Evolutionary conservation across 2,888 invertebrate species (phyloP).

Genomic region (Cabera pusaria): DNA sequence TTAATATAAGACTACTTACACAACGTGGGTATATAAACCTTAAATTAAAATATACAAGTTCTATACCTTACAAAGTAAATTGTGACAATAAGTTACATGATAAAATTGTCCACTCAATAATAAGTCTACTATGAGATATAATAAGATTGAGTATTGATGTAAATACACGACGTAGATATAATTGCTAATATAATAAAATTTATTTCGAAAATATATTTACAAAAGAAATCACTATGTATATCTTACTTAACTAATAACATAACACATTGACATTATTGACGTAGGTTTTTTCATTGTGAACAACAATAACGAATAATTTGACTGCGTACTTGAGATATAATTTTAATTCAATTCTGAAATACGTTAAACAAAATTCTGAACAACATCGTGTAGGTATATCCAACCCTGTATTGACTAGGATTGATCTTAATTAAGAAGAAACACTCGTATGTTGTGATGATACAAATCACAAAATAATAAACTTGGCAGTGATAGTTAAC

Average conservation of each 20-base stretch:
- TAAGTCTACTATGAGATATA: conserved; percentile 12
- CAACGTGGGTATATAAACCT: conserved; percentile 34
- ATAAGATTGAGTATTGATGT: conserved; percentile 30
- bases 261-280: not conserved
- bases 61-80: conserved; percentile 7
- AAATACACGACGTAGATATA: conserved; percentile 19
- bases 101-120: conserved; percentile 40
- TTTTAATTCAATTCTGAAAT: too few species aligned
- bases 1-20: too few species aligned
- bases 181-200: conserved; percentile 12
- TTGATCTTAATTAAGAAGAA: conserved; percentile 56
- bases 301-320: too few species aligned
- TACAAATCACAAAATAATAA: conserved; percentile 50
- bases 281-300: too few species aligned
- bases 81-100: conserved; percentile 48
- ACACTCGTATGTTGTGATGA: conserved; percentile 40
- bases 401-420: conserved; percentile 82
- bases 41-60: conserved; percentile 32
- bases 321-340: too few species aligned
- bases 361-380: conserved; percentile 10
- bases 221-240: conserved; percentile 17
- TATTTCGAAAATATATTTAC: conserved; percentile 23
- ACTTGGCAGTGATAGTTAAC: conserved; percentile 73
- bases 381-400: conserved; percentile 41
- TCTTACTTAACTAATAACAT: conserved; percentile 8